Percentiles rank a stretch among this genome's conserved stretches.
Evolutionary conservation across 2,888 invertebrate species (phyloP).

Genomic region (Cheilosia grossa): DNA sequence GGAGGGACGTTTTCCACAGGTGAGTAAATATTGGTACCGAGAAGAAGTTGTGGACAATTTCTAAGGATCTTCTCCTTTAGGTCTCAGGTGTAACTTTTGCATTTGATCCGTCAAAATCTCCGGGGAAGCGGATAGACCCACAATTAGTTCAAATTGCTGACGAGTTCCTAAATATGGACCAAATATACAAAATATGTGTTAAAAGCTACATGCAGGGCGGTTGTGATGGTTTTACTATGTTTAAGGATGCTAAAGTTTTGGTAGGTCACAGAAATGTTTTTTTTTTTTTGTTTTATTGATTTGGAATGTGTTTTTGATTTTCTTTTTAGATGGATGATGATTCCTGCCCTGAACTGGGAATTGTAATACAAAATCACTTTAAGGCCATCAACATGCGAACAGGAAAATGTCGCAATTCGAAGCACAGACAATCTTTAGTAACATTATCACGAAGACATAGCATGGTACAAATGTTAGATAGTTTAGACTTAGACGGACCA

Average conservation of each 20-base stretch:
- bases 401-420: conserved; percentile 88
- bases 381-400: conserved; percentile 91
- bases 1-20: conserved; percentile 94
- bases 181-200: conserved; percentile 90
- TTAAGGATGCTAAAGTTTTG: conserved; percentile 89
- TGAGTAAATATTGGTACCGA: conserved; percentile 72
- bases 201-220: conserved; percentile 92
- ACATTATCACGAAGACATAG: conserved; percentile 92
- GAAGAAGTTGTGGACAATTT: neutral
- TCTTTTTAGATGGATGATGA: conserved; percentile 89
- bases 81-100: conserved; percentile 90
- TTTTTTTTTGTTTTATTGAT: neutral
- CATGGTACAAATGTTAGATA: conserved; percentile 90
- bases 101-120: conserved; percentile 88
- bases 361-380: conserved; percentile 95
- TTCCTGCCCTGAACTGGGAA: conserved; percentile 92
- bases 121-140: conserved; percentile 88
- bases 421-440: conserved; percentile 93
- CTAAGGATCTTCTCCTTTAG: conserved; percentile 80
- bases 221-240: conserved; percentile 93
- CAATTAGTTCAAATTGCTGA: conserved; percentile 92
- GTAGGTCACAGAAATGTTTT: conserved; percentile 83
- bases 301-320: neutral
- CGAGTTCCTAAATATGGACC: conserved; percentile 89
- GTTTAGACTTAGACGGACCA: conserved; percentile 88